phyloP scores from a whole-genome alignment of 2,797 vertebrate species.

The Selene dorsalis region DNA sequence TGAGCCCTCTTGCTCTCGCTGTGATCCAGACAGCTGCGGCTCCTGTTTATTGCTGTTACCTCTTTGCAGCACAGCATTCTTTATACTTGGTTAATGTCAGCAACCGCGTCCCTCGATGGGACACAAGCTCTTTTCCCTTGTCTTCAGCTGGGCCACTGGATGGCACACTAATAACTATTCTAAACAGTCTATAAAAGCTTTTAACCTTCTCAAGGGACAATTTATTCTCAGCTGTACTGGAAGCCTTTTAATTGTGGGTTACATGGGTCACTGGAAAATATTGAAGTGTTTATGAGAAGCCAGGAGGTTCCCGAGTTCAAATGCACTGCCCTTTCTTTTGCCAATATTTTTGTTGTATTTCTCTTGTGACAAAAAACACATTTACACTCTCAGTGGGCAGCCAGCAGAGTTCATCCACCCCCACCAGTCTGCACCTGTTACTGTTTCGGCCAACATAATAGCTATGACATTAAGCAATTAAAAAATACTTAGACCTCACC shows the following conservation, averaged over 20 bases:
- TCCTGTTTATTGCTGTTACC: constrained; percentile 50
- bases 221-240: constrained; percentile 51
- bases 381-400: constrained; percentile 29
- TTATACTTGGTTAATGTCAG: constrained; percentile 60
- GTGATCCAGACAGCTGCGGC: constrained; percentile 72
- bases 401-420: constrained; percentile 24
- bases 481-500: neutral
- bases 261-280: constrained; percentile 46
- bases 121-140: neutral
- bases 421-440: constrained; percentile 51
- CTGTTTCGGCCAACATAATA: neutral
- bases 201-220: constrained; percentile 33
- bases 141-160: constrained; percentile 8
- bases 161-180: constrained; percentile 21
- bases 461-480: neutral
- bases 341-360: constrained; percentile 33
- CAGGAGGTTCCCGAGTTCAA: constrained; percentile 25
- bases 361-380: constrained; percentile 51
- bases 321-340: constrained; percentile 13
- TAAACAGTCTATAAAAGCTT: constrained; percentile 47
- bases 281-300: constrained; percentile 55
- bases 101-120: constrained; percentile 6
- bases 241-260: constrained; percentile 49
- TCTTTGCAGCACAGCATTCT: constrained; percentile 48
- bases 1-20: constrained; percentile 33